Percentiles rank a stretch among this genome's conserved stretches.
phyloP scores from a whole-genome alignment of 2,113 vertebrate species.

The Urocitellus parryii region DNA sequence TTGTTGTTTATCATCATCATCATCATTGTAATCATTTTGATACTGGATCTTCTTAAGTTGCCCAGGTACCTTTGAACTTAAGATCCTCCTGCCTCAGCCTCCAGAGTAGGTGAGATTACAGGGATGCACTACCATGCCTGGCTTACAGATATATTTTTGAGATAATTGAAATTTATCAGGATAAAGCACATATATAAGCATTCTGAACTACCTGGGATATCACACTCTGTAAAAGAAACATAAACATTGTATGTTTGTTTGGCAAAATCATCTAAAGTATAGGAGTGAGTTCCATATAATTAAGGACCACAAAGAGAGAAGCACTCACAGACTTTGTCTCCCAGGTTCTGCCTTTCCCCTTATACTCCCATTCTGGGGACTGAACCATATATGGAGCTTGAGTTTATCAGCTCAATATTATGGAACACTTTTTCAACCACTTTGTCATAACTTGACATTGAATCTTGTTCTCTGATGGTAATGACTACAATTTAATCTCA shows the following conservation, averaged over 20 bases:
- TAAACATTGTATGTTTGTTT: neutral
- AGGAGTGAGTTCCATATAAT: neutral
- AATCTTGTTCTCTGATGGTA: neutral
- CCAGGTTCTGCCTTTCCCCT: neutral
- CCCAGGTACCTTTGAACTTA: neutral
- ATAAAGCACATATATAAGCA: neutral
- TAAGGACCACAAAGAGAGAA: neutral
- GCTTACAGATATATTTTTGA: neutral
- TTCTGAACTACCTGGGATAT: neutral
- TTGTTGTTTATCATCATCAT: no score
- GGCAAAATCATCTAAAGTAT: neutral
- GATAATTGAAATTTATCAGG: neutral
- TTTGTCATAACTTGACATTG: neutral
- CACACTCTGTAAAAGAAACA: neutral
- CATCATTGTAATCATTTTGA: neutral
- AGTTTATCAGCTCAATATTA: fast-evolving
- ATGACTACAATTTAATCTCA: neutral
- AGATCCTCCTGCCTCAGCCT: neutral
- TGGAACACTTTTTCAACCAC: neutral
- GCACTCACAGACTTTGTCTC: neutral
- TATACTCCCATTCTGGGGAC: fast-evolving
- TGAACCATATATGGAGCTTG: neutral
- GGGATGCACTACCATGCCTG: neutral
- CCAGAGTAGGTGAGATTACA: neutral
- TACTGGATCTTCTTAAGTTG: neutral